Conservation (phyloP, 2,888 invertebrate species). For the Pandemis cinnamomeana region DNA sequence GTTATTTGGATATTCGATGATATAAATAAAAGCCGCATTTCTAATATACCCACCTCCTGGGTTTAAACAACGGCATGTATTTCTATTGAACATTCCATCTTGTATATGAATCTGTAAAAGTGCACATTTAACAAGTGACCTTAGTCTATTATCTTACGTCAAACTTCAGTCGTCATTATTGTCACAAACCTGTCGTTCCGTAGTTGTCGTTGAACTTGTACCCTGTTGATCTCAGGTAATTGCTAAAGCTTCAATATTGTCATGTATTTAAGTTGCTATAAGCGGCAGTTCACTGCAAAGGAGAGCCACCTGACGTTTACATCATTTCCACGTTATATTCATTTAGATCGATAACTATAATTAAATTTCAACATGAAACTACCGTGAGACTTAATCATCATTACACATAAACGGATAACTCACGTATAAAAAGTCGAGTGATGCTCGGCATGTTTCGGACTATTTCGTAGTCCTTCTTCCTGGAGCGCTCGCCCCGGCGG, state of each 20-base stretch:
- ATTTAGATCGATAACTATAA: neutral
- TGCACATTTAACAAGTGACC: conserved; percentile 40
- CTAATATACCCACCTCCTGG: neutral
- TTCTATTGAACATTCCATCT: neutral
- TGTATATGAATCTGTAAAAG: neutral
- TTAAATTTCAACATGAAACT: too few relatives aligned
- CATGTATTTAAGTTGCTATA: conserved; percentile 1
- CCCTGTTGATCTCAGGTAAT: conserved; percentile 24
- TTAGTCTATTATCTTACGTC: conserved; percentile 22
- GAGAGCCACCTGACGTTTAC: neutral
- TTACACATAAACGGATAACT: too few relatives aligned
- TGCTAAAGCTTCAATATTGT: conserved; percentile 29
- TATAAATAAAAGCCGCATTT: neutral
- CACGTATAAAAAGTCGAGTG: too few relatives aligned
- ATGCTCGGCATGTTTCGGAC: too few relatives aligned
- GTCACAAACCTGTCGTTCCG: conserved; percentile 39
- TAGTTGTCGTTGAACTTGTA: conserved; percentile 21
- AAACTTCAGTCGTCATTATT: conserved; percentile 47
- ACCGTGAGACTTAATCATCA: too few relatives aligned
- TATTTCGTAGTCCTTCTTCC: too few relatives aligned
- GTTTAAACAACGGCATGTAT: conserved; percentile 36
- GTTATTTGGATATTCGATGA: neutral
- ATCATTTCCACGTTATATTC: neutral
- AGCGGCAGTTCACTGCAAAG: neutral
- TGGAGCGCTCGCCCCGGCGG: too few relatives aligned